These are phyloP conservation scores for Lasioglossum oenotherae DNA, from an alignment of 2,888 invertebrate genomes.

Conservation along the genomic window DNA sequence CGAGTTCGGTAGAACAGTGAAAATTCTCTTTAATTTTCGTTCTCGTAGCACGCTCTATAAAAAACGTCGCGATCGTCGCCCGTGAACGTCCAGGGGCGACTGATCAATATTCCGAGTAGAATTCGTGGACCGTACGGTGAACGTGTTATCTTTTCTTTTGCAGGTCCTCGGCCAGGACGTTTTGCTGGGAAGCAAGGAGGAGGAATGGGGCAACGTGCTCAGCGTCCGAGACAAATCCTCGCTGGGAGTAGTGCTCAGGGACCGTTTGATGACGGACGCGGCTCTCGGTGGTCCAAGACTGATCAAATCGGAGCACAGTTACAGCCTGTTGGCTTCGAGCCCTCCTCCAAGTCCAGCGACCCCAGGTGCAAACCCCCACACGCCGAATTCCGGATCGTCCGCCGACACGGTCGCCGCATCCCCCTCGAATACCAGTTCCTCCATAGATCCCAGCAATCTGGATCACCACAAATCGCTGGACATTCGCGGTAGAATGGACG, in stretches of 20 bases:
- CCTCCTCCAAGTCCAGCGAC: conserved; percentile 79
- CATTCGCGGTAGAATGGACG: conserved; percentile 77
- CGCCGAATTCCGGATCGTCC: conserved; percentile 72
- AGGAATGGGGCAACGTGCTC: conserved; percentile 88
- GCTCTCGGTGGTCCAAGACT: conserved; percentile 90
- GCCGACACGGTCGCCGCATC: conserved; percentile 67
- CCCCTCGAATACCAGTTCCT: conserved; percentile 56
- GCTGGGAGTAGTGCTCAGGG: conserved; percentile 92
- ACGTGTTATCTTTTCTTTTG: background rate
- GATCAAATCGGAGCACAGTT: conserved; percentile 97
- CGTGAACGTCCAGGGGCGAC: background rate
- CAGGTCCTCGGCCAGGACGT: conserved; percentile 88
- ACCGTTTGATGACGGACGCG: conserved; percentile 95
- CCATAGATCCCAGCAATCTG: conserved; percentile 59
- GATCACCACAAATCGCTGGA: conserved; percentile 74
- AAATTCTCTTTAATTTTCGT: background rate
- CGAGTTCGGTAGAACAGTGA: too few species aligned
- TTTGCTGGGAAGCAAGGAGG: conserved; percentile 86
- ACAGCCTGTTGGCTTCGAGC: conserved; percentile 87
- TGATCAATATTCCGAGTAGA: background rate
- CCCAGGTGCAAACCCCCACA: conserved; percentile 71
- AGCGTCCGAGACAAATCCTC: conserved; percentile 83
- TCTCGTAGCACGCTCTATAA: background rate
- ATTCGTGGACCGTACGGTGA: background rate
- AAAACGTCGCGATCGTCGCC: background rate